phyloP scores from a whole-genome alignment of 2,888 invertebrate species.

The Chymomyza amoena region DNA sequence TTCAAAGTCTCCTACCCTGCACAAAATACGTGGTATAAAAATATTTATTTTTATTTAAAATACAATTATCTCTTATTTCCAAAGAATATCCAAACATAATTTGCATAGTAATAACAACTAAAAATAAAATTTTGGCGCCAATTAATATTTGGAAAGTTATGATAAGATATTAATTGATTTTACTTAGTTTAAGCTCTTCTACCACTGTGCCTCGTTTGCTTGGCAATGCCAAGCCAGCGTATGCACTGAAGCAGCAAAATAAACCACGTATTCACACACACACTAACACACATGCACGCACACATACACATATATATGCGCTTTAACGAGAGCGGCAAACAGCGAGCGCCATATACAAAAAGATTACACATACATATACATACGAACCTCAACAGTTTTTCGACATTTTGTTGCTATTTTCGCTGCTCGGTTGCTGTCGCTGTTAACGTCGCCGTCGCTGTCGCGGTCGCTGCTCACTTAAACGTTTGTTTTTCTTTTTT shows the following conservation, averaged over 20 bases:
- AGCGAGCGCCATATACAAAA: conserved; percentile 43
- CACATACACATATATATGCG: conserved; percentile 23
- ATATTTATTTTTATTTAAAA: too few species aligned
- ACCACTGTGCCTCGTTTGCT: background rate
- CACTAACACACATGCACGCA: conserved; percentile 29
- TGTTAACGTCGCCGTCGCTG: conserved; percentile 24
- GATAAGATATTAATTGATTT: too few species aligned
- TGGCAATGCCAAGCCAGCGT: conserved; percentile 28
- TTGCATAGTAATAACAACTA: too few species aligned
- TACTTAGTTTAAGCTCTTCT: too few species aligned
- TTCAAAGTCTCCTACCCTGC: too few species aligned
- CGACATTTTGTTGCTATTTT: conserved; percentile 69
- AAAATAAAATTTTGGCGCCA: too few species aligned
- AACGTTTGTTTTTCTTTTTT: conserved; percentile 35
- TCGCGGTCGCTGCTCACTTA: conserved; percentile 37
- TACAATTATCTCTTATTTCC: too few species aligned
- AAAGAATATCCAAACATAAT: too few species aligned
- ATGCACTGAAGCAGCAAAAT: conserved; percentile 71
- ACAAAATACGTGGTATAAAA: too few species aligned
- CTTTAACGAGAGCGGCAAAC: background rate
- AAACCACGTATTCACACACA: conserved; percentile 63
- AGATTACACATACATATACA: conserved; percentile 26
- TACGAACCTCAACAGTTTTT: conserved; percentile 70
- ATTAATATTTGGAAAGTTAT: too few species aligned
- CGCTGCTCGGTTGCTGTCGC: conserved; percentile 28